Evolutionary conservation across 2,888 invertebrate species (phyloP).

Genomic region (Rhingia rostrata): DNA sequence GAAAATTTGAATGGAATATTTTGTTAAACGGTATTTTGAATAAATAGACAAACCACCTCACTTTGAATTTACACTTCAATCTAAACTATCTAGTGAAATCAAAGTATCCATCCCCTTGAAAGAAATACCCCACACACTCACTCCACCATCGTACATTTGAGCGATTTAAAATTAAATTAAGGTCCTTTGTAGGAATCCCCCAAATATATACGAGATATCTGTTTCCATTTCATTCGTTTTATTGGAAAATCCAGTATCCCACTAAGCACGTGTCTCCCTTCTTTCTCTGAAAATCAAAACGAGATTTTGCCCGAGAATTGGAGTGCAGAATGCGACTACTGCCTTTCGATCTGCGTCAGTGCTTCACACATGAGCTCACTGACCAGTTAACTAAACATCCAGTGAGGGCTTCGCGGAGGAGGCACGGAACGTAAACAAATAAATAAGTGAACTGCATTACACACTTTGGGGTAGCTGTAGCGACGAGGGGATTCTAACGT

Average conservation of each 20-base stretch:
- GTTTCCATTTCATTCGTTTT: slow-evolving; percentile 13
- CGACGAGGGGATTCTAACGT: no score
- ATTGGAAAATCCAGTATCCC: neutral
- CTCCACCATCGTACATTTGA: no score
- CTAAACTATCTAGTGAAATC: no score
- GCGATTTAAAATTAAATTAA: slow-evolving; percentile 7
- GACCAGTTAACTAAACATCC: slow-evolving; percentile 43
- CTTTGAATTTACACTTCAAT: no score
- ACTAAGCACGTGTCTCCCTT: neutral
- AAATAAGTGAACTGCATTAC: slow-evolving; percentile 42
- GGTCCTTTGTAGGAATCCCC: neutral
- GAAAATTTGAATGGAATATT: no score
- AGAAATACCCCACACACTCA: no score
- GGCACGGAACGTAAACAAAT: slow-evolving; percentile 25
- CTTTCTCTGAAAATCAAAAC: slow-evolving; percentile 13
- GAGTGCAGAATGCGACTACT: slow-evolving; percentile 2
- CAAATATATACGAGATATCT: neutral
- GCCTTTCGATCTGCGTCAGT: slow-evolving; percentile 15
- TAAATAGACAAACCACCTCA: no score
- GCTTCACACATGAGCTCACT: slow-evolving; percentile 30
- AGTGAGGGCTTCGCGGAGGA: neutral
- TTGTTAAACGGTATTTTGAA: no score
- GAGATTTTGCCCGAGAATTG: slow-evolving; percentile 20
- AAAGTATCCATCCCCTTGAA: no score
- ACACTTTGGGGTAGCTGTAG: neutral